Base-by-base conservation (phyloP, 2,797 vertebrate species). In the Halcyon leucocephala region DNA sequence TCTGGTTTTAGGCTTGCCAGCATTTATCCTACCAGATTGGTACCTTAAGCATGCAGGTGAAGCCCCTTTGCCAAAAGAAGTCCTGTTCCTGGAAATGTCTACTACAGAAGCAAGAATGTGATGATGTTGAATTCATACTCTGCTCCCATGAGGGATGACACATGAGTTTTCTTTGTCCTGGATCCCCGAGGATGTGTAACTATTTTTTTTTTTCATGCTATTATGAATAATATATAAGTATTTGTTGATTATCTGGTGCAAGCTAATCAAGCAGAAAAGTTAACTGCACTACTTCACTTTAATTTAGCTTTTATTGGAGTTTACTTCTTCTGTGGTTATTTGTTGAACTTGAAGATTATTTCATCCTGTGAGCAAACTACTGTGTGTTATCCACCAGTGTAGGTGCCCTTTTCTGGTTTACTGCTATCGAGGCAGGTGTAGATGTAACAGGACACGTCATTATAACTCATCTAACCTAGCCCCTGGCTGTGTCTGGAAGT, bases 181-280 rank as follows among this genome's bases (percentile, higher is more conserved):
- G 15, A 72, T 26, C 25, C 31, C 67, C 16, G 42, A 86, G 39
- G 49, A 73, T 69, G 39, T 31, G 22, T 20, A 33, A 39, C 28
- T 39, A 20, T 31, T 85, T 33, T 31, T 35, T 9, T 72, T 87
- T 73, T 66, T 48, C 70, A 24, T 2, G 28, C 48, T 87, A 52
- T 39, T 95, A 74, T 87, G 28, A 73, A 70, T 79, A 85, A 85
- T 25, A 66, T 71, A 2, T 4, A 74, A 74, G 79, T 73, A 77
- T 82, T 76, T 89, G 22, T 54, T 83, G 55, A 70, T 81, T 64
- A 91, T 94, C 85, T 92, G 28, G 49, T 71, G 44, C 0, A 3
- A 93, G 58, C 21, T 73, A 95, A 80, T 95, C 51, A 92, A 80
- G 51, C 12, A 12, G 55, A 82, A 80, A 89, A 87, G 95, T 92